Conservation (phyloP, 2,797 vertebrate genomes). For the Sebastes baramenuke region DNA sequence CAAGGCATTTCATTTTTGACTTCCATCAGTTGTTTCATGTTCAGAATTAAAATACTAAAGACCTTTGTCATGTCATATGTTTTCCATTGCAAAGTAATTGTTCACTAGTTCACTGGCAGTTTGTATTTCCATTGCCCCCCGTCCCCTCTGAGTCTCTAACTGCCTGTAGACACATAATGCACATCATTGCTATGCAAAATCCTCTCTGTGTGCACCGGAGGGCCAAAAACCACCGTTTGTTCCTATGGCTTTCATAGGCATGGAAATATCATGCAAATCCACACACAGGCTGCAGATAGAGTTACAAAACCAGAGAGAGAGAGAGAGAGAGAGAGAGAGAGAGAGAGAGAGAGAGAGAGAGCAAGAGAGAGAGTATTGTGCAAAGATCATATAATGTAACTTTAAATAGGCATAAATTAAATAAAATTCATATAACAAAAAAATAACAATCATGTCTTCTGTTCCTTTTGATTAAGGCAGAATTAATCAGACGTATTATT, state of each 20-base stretch:
- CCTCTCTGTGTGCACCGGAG: not conserved
- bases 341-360: not conserved
- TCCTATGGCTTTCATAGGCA: conserved; percentile 38
- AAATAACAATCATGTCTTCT: not conserved
- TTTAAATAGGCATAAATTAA: not conserved
- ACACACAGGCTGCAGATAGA: conserved; percentile 18
- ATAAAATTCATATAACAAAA: not conserved
- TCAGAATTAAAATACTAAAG: conserved; percentile 12
- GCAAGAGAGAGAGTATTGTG: not conserved
- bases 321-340: not conserved
- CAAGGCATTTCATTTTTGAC: conserved; percentile 2
- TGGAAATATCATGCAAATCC: conserved; percentile 75
- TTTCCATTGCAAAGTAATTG: conserved; percentile 18
- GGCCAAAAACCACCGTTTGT: conserved; percentile 26
- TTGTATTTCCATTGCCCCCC: conserved; percentile 31
- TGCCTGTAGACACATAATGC: conserved; percentile 30
- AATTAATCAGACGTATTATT: not conserved
- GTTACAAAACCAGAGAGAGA: conserved; percentile 14
- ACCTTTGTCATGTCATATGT: conserved; percentile 25
- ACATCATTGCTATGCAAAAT: conserved; percentile 55
- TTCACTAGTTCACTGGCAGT: conserved; percentile 42
- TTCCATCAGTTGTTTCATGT: not conserved
- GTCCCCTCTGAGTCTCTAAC: conserved; percentile 16
- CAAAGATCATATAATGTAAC: not conserved
- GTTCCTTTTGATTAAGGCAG: not conserved